Conservation (phyloP, 2,888 invertebrate species). For the Tenthredo distinguenda region DNA sequence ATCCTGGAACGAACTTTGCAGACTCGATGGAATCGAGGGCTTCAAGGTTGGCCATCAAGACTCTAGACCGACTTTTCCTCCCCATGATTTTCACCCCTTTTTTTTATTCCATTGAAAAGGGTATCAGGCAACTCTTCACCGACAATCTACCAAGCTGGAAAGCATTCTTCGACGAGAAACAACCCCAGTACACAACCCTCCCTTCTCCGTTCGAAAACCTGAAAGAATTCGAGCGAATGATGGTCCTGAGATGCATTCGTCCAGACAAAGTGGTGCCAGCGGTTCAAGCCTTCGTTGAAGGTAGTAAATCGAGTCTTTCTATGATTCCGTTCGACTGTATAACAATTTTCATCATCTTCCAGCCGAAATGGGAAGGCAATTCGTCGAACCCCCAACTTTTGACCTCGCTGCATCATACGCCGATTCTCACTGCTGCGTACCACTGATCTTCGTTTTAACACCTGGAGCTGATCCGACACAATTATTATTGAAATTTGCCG, state of each 20-base stretch:
- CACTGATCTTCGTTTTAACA: constrained; percentile 93
- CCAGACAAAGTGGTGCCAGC: constrained; percentile 93
- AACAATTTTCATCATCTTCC: constrained; percentile 61
- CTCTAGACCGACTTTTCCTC: neutral
- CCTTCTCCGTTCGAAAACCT: constrained; percentile 87
- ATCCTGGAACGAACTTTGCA: constrained; percentile 90
- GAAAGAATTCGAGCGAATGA: constrained; percentile 86
- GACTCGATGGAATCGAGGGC: constrained; percentile 80
- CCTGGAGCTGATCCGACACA: constrained; percentile 97
- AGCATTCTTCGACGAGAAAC: constrained; percentile 85
- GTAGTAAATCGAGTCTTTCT: constrained; percentile 72
- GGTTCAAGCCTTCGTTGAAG: constrained; percentile 85
- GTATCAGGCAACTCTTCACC: constrained; percentile 84
- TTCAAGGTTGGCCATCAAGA: constrained; percentile 76
- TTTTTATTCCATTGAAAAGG: constrained; percentile 70
- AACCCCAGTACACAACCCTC: constrained; percentile 86
- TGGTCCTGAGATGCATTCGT: constrained; percentile 90
- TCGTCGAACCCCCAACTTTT: constrained; percentile 94
- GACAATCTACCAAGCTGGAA: constrained; percentile 85
- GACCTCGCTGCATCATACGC: constrained; percentile 90
- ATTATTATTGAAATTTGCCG: constrained; percentile 93
- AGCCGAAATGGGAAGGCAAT: constrained; percentile 88
- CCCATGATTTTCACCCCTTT: neutral
- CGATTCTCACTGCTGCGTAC: constrained; percentile 93
- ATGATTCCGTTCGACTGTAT: neutral